Evolutionary conservation across 2,113 vertebrate genomes (phyloP).

Genomic region (Hemicordylus capensis): DNA sequence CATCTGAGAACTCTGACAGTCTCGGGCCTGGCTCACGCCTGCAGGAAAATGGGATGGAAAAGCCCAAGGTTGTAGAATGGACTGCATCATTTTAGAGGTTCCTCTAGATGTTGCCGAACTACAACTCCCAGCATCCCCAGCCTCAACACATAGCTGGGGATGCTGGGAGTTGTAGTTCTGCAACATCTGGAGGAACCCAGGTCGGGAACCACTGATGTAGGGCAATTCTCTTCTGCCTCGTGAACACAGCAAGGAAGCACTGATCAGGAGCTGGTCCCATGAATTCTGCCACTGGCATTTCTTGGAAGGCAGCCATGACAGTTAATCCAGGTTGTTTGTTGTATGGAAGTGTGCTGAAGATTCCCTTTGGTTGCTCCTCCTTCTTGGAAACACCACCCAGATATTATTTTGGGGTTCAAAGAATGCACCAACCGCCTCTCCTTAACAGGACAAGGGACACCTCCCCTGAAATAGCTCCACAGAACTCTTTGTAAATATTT

Average conservation of each 20-base stretch:
- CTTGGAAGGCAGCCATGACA: neutral
- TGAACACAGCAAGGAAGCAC: no score
- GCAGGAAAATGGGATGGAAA: no score
- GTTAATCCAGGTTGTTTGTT: neutral
- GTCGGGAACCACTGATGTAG: no score
- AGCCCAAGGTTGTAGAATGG: no score
- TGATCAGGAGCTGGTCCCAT: neutral
- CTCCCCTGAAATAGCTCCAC: neutral
- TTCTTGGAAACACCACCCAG: conserved; percentile 6
- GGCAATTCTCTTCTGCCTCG: neutral
- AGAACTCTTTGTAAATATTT: conserved; percentile 59
- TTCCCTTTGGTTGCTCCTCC: neutral
- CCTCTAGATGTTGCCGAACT: no score
- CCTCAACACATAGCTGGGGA: no score
- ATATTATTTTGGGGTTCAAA: conserved; percentile 7
- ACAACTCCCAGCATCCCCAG: no score
- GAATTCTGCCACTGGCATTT: neutral
- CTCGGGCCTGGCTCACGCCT: no score
- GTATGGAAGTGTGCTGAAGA: neutral
- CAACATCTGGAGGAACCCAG: no score
- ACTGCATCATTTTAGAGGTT: no score
- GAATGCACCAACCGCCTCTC: conserved; percentile 63
- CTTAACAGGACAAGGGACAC: conserved; percentile 39
- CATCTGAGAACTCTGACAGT: no score
- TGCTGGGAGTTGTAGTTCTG: no score